A percentile compares a stretch with the other conserved stretches of the same genome.
Evolutionary conservation across 2,797 vertebrate species (phyloP).

Genomic region (Coreius guichenoti): DNA sequence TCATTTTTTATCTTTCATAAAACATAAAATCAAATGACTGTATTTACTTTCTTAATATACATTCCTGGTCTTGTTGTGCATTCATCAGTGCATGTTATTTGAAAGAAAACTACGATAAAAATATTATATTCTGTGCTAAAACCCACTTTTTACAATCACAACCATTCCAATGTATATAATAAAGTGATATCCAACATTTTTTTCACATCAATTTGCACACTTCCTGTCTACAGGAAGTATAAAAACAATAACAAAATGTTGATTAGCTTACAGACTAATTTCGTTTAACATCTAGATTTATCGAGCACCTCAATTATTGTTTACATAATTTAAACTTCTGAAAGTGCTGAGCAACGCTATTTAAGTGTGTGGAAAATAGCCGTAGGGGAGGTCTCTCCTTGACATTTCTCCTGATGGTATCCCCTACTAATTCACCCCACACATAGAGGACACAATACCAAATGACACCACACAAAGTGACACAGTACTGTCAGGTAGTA

Average conservation of each 20-base stretch:
- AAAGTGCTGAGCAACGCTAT: conserved; percentile 65
- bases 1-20: neutral
- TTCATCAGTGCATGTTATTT: neutral
- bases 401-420: conserved; percentile 1
- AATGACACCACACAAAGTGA: conserved; percentile 33
- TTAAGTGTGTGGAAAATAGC: conserved; percentile 3
- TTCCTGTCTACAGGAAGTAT: neutral
- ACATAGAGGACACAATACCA: conserved; percentile 19
- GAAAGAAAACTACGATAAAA: neutral
- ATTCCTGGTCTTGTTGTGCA: neutral
- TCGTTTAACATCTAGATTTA: neutral
- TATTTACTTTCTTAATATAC: neutral
- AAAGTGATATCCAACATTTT: neutral
- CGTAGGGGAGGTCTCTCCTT: conserved; percentile 49
- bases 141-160: neutral
- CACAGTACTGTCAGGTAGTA: conserved; percentile 13
- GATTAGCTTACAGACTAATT: neutral
- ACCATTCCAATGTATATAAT: neutral
- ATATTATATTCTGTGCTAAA: neutral
- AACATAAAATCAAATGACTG: neutral
- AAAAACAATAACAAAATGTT: neutral
- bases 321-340: conserved; percentile 10
- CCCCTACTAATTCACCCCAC: conserved; percentile 47
- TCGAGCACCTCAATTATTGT: neutral
- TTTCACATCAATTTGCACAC: no score